Conservation (phyloP, 1,140 invertebrate genomes). For the Mactra quadrangularis region DNA sequence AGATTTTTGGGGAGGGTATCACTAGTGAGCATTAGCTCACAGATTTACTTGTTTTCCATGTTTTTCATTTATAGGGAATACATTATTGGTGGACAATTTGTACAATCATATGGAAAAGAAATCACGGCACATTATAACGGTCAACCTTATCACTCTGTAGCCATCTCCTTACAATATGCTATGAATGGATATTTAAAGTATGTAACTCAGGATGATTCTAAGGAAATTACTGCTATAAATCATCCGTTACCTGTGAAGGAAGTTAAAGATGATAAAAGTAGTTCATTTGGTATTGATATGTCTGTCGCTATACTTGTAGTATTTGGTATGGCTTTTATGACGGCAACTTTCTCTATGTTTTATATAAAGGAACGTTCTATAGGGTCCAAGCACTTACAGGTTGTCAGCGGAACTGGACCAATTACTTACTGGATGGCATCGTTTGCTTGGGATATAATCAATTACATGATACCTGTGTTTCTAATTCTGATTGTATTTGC, state of each 20-base stretch:
- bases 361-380: slow-evolving; percentile 77
- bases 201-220: neutral
- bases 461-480: slow-evolving; percentile 78
- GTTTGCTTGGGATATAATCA: slow-evolving; percentile 88
- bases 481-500: slow-evolving; percentile 76
- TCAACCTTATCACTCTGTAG: slow-evolving; percentile 88
- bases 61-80: slow-evolving; percentile 35
- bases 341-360: slow-evolving; percentile 80
- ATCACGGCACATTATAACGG: slow-evolving; percentile 83
- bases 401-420: slow-evolving; percentile 86
- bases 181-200: slow-evolving; percentile 86
- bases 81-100: slow-evolving; percentile 70
- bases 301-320: slow-evolving; percentile 73
- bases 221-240: slow-evolving; percentile 62
- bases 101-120: neutral
- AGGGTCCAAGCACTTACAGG: slow-evolving; percentile 80
- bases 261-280: slow-evolving; percentile 54
- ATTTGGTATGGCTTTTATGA: slow-evolving; percentile 82
- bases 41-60: too few relatives aligned
- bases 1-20: too few relatives aligned
- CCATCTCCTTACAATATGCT: slow-evolving; percentile 86
- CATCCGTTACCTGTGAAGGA: slow-evolving; percentile 67
- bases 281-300: slow-evolving; percentile 69
- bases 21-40: too few relatives aligned
- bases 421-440: slow-evolving; percentile 89